These are phyloP conservation scores for Antechinus stuartii DNA, from an alignment of 2,113 vertebrate genomes.

Conservation along the genomic window DNA sequence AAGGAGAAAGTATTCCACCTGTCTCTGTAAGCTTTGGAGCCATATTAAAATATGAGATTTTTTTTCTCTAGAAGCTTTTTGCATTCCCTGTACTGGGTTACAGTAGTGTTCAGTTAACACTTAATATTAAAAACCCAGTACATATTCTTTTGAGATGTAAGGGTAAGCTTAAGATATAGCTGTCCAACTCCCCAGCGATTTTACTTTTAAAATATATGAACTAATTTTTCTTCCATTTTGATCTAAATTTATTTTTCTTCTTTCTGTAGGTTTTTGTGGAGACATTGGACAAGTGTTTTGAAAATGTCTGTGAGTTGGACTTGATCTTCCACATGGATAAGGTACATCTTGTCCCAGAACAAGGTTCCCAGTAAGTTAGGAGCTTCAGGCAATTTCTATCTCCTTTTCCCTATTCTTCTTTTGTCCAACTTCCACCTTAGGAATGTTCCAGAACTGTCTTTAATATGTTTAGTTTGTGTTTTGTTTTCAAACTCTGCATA, in stretches of 20 bases:
- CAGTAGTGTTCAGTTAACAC: background rate
- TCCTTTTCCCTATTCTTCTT: background rate
- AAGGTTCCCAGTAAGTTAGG: background rate
- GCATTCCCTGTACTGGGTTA: background rate
- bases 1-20: background rate
- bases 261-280: conserved; percentile 94
- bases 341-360: conserved; percentile 79
- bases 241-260: conserved; percentile 50
- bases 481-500: conserved; percentile 39
- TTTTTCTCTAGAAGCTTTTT: background rate
- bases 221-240: background rate
- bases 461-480: background rate
- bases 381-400: background rate
- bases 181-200: background rate
- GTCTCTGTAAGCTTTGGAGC: background rate
- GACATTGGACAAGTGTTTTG: conserved; percentile 97
- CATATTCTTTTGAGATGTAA: background rate
- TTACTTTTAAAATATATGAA: background rate
- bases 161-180: background rate
- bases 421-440: background rate
- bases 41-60: background rate
- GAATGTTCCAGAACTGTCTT: background rate
- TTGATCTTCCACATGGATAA: conserved; percentile 99
- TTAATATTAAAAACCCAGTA: background rate
- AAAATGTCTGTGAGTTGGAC: conserved; percentile 96